Base-by-base conservation (phyloP, 2,888 invertebrate genomes). In the Heterodera filipjevi region DNA sequence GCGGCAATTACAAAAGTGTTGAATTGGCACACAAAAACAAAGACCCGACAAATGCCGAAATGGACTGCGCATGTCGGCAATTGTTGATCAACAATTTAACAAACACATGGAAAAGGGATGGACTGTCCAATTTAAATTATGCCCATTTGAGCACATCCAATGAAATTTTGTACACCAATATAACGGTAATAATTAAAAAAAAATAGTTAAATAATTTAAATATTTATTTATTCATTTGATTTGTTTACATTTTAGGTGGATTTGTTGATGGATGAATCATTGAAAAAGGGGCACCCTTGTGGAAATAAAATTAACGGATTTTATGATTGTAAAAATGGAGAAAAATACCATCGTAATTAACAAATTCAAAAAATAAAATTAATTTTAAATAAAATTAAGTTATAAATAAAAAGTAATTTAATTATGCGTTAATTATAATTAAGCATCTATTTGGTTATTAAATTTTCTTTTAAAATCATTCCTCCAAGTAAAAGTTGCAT, bases 221-320 rank as follows among this genome's bases (percentile, higher is more conserved):
- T 19, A 53, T 3, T 10, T 10, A 39, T 39, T 39, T 3, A 5
- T 49, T 49, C 2, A 49, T 16, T 49, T n/a, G n/a, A n/a, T n/a
- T n/a, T n/a, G n/a, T n/a, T n/a, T n/a, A n/a, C n/a, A n/a, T 8
- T 59, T 59, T 59, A 59, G 59, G 59, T 59, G 59, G 59, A 59
- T 59, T 59, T 59, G 27, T 22, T n/a, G 27, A 59, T 59, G 59
- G 59, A 59, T 2, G 59, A 59, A 59, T 59, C 59, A 59, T 6
- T 59, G 1, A 59, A 59, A n/a, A 59, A n/a, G 22, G 59, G 59
- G n/a, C 59, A 59, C 27, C 59, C 59, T 27, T 59, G 59, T 27
- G 59, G 59, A n/a, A 59, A n/a, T 8, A 59, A 59, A n/a, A 59
- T 59, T 59, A 59, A 59, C 27, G 59, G 59, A 1, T n/a, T 59